Evolutionary conservation across 1,140 invertebrate species (phyloP).

Genomic region (Bombus fervidus): DNA sequence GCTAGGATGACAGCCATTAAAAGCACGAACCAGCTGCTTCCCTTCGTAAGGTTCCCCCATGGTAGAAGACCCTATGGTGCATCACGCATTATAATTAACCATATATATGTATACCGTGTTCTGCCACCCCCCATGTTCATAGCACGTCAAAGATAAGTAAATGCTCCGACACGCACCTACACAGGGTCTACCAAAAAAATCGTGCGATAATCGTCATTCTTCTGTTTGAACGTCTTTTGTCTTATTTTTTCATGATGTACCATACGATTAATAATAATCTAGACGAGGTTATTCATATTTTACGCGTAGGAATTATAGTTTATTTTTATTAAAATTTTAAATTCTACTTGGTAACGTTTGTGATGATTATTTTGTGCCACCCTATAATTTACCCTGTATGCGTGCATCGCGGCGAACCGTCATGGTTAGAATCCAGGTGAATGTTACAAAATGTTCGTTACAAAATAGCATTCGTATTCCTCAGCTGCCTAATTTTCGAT

Average conservation of each 20-base stretch:
- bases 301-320: neutral
- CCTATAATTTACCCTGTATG: constrained; percentile 45
- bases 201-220: neutral
- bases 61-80: constrained; percentile 56
- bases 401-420: constrained; percentile 10
- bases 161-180: constrained; percentile 33
- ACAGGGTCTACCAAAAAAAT: constrained; percentile 33
- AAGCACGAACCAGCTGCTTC: constrained; percentile 65
- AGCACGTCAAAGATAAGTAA: constrained; percentile 57
- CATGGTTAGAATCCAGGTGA: constrained; percentile 68
- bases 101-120: constrained; percentile 47
- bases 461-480: constrained; percentile 43
- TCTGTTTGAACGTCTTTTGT: neutral
- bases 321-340: neutral
- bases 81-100: constrained; percentile 67
- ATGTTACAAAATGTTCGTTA: constrained; percentile 69
- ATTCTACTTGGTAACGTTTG: neutral
- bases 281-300: neutral
- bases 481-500: constrained; percentile 72
- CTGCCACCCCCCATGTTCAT: constrained; percentile 58
- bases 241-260: neutral
- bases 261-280: neutral
- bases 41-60: constrained; percentile 50
- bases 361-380: neutral
- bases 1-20: constrained; percentile 68